phyloP scores from a whole-genome alignment of 2,113 vertebrate genomes.

The Salvelinus namaycush region DNA sequence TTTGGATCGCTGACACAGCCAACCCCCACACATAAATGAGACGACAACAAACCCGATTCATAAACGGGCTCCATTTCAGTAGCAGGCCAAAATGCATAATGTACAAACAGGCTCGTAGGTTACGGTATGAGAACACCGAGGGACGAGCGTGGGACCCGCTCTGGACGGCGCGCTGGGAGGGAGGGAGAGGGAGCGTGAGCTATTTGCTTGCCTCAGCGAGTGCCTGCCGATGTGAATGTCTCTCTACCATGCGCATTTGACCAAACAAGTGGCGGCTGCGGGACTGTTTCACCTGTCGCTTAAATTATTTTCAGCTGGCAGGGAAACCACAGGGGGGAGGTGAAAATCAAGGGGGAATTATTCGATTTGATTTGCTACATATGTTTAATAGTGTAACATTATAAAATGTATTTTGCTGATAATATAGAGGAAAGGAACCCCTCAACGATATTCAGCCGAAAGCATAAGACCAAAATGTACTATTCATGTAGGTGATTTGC shows the following conservation, averaged over 20 bases:
- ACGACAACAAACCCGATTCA: constrained; percentile 19
- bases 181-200: not conserved
- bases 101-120: constrained; percentile 2
- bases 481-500: not conserved
- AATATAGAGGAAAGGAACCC: not conserved
- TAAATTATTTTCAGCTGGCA: not conserved
- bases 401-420: not conserved
- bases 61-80: constrained; percentile 6
- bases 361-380: not conserved
- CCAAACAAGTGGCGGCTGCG: not conserved
- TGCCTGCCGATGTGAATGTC: constrained; percentile 23
- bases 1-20: constrained; percentile 12
- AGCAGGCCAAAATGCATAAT: constrained; percentile 20
- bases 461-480: not conserved
- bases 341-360: no score
- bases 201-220: constrained; percentile 14
- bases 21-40: not conserved
- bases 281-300: not conserved
- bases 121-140: constrained; percentile 12
- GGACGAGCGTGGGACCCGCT: constrained; percentile 1
- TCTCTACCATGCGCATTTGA: constrained; percentile 29
- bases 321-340: not conserved
- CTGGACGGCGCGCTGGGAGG: no score
- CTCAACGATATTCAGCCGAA: not conserved
- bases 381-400: not conserved